Percentiles rank a stretch among this genome's conserved stretches.
These are phyloP conservation scores for Chlorodrepanis virens DNA, from an alignment of 2,113 vertebrate species.

Conservation along the genomic window DNA sequence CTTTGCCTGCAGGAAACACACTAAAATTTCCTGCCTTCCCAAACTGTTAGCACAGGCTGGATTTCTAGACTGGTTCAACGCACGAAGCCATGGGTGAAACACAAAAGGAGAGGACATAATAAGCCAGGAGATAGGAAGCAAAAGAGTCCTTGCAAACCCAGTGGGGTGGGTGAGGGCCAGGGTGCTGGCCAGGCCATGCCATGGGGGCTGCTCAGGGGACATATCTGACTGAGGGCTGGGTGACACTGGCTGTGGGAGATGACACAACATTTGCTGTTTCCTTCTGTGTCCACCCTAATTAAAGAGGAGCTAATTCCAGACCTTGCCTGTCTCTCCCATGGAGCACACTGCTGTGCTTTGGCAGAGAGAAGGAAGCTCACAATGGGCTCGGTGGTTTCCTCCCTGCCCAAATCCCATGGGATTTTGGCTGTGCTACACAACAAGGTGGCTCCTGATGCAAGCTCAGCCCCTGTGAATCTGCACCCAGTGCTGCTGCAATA, in stretches of 20 bases:
- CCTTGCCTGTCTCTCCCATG: not conserved
- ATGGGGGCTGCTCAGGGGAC: not conserved
- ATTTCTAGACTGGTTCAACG: not conserved
- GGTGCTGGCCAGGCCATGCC: not conserved
- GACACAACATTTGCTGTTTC: not conserved
- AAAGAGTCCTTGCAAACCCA: not conserved
- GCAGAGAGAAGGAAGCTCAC: not conserved
- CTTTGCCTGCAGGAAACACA: not conserved
- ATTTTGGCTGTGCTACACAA: not conserved
- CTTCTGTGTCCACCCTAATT: not conserved
- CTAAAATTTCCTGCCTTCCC: not conserved
- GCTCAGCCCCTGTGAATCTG: not conserved
- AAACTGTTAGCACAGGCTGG: not conserved
- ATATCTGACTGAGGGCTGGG: not conserved
- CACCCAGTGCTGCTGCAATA: not conserved
- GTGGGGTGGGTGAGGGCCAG: rapidly evolving
- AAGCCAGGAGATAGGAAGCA: not conserved
- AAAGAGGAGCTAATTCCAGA: not conserved
- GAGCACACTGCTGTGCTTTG: not conserved
- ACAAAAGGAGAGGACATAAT: not conserved
- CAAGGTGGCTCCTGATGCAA: not conserved
- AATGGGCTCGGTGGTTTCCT: rapidly evolving
- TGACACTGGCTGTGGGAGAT: not conserved
- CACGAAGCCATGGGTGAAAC: not conserved
- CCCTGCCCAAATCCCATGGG: not conserved